Conservation (phyloP, 2,888 invertebrate species). For the Lasius fuliginosus region DNA sequence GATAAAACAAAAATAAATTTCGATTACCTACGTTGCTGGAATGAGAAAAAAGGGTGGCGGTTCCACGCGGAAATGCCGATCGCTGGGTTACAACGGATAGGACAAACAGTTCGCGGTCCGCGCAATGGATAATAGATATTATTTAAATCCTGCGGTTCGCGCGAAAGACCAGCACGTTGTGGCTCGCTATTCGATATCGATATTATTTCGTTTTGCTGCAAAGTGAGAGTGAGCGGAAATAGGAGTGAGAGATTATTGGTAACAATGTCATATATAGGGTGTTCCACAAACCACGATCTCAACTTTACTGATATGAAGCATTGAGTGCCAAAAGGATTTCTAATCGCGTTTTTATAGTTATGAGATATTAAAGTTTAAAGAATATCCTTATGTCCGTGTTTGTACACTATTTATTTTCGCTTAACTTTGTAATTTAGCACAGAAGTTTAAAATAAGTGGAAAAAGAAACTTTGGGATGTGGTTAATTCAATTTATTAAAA, state of each 20-base stretch:
- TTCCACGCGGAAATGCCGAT: constrained; percentile 57
- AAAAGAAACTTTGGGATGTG: too few relatives aligned
- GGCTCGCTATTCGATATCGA: constrained; percentile 77
- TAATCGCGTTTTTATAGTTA: too few relatives aligned
- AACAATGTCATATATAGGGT: constrained; percentile 13
- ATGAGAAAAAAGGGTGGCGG: constrained; percentile 22
- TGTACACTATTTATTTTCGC: too few relatives aligned
- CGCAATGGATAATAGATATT: constrained; percentile 79
- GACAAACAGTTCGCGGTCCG: constrained; percentile 56
- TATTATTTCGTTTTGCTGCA: constrained; percentile 78
- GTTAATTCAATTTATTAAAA: too few relatives aligned
- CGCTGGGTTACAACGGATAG: constrained; percentile 47
- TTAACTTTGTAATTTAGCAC: too few relatives aligned
- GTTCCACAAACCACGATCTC: background rate
- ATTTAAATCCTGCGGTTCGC: constrained; percentile 81
- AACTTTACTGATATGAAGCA: background rate
- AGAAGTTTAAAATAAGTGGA: too few relatives aligned
- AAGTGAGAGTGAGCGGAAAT: constrained; percentile 34
- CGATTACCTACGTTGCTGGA: constrained; percentile 50
- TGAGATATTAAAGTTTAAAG: too few relatives aligned
- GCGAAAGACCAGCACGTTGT: constrained; percentile 66
- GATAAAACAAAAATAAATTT: constrained; percentile 78
- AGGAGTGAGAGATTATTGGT: constrained; percentile 29
- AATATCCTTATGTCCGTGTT: too few relatives aligned
- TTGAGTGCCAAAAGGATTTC: too few relatives aligned